Conservation (phyloP, 2,888 invertebrate species). For the Epirrhoe tristata region DNA sequence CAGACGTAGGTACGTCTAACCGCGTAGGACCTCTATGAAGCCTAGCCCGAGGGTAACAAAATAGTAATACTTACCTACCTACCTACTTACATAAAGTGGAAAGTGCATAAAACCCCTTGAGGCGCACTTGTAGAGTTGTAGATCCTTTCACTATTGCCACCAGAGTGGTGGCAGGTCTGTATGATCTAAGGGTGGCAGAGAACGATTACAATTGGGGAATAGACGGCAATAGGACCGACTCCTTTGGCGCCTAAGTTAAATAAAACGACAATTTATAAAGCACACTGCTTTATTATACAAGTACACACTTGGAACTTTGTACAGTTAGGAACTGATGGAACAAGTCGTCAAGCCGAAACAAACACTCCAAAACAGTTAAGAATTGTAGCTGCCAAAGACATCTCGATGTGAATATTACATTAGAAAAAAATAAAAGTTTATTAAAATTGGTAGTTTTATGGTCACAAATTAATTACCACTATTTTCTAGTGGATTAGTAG, state of each 20-base stretch:
- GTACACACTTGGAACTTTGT: slow-evolving; percentile 65
- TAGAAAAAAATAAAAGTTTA: slow-evolving; percentile 31
- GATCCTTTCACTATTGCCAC: no score
- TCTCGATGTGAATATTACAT: slow-evolving; percentile 31
- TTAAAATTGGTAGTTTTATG: slow-evolving; percentile 24
- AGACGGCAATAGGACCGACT: no score
- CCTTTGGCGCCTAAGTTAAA: slow-evolving; percentile 11
- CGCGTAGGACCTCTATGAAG: no score
- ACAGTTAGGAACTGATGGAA: slow-evolving; percentile 61
- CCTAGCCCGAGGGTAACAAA: no score
- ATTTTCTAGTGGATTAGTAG: slow-evolving; percentile 1
- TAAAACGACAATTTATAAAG: slow-evolving; percentile 43
- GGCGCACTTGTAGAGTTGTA: no score
- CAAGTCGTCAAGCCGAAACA: slow-evolving; percentile 57
- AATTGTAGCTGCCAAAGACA: slow-evolving; percentile 27
- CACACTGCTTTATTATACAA: slow-evolving; percentile 63
- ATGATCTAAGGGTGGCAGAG: no score
- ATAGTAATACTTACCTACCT: no score
- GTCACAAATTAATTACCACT: slow-evolving; percentile 22
- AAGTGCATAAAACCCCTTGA: no score
- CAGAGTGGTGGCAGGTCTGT: no score
- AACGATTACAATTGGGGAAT: no score
- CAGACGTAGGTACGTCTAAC: no score
- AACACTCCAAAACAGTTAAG: slow-evolving; percentile 24
- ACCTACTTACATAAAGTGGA: no score